Evolutionary conservation across 2,888 invertebrate genomes (phyloP).

Genomic region (Mimachlamys varia): DNA sequence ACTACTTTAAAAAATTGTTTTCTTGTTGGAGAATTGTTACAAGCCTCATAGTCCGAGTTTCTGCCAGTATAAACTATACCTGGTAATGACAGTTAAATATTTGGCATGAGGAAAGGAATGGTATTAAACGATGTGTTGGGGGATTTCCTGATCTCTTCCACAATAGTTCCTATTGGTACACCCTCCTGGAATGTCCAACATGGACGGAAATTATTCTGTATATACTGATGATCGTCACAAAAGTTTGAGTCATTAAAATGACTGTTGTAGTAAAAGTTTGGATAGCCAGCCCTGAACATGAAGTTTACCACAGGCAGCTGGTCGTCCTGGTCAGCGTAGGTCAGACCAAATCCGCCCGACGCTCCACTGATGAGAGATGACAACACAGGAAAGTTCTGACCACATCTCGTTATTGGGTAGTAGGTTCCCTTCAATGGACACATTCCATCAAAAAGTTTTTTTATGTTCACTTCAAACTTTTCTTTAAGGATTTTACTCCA

Average conservation of each 20-base stretch:
- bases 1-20: too few relatives aligned
- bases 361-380: neutral
- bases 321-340: neutral
- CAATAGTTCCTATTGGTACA: neutral
- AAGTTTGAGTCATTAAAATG: neutral
- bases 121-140: neutral
- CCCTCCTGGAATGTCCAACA: constrained; percentile 8
- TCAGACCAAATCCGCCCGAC: neutral
- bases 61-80: too few relatives aligned
- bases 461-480: neutral
- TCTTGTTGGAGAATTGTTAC: too few relatives aligned
- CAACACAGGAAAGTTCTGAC: neutral
- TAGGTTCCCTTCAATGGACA: neutral
- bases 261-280: neutral
- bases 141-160: neutral
- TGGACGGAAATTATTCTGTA: neutral
- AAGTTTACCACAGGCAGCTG: neutral
- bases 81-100: neutral
- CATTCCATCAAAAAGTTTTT: neutral
- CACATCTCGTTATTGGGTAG: neutral
- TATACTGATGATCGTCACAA: neutral
- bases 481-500: neutral
- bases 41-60: too few relatives aligned
- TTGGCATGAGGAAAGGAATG: neutral
- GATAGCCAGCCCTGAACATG: neutral